Conservation (phyloP, 2,888 invertebrate species). For the Priocnemis perturbator region DNA sequence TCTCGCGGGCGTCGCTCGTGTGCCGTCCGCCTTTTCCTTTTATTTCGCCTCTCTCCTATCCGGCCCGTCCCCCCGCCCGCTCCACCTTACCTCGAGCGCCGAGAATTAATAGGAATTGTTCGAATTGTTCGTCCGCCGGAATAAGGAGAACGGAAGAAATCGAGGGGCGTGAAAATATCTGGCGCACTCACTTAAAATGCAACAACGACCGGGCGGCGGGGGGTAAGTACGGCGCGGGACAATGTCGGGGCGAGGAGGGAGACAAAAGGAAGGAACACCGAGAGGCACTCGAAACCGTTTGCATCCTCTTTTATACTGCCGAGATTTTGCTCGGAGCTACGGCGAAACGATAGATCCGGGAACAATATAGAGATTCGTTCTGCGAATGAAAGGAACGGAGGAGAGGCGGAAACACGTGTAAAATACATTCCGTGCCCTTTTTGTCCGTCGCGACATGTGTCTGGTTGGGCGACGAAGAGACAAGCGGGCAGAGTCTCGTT, state of each 20-base stretch:
- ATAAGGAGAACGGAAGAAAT: conserved; percentile 14
- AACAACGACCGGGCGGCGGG: background rate
- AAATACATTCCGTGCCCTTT: no score
- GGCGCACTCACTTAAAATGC: background rate
- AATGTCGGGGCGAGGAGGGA: no score
- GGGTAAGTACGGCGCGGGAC: background rate
- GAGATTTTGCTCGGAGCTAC: no score
- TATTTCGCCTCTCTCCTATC: background rate
- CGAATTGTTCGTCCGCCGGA: conserved; percentile 5
- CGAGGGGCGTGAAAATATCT: background rate
- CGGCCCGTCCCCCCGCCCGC: background rate
- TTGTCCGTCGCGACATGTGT: no score
- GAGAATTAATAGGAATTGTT: conserved; percentile 15
- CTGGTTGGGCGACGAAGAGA: no score
- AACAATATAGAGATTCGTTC: no score
- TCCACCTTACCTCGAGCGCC: background rate
- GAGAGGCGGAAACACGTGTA: no score
- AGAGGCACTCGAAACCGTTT: no score
- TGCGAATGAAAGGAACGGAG: no score
- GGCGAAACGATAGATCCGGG: no score
- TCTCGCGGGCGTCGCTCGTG: background rate
- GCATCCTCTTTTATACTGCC: no score
- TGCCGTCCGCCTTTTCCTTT: background rate
- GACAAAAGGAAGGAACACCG: background rate
- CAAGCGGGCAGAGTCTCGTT: no score